Evolutionary conservation across 2,888 invertebrate species (phyloP).

Genomic region (Atethmia centrago): DNA sequence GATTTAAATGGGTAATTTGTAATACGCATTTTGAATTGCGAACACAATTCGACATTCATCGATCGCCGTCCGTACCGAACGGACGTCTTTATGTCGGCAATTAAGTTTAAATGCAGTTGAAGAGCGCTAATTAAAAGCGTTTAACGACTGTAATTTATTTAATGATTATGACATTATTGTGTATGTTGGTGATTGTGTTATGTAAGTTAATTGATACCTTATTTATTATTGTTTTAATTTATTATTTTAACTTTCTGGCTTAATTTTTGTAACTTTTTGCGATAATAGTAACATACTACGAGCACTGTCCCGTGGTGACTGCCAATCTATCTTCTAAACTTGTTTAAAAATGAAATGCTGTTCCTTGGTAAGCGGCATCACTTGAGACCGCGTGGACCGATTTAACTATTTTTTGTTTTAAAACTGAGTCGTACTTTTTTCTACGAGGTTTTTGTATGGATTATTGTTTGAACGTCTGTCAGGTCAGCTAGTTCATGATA

Average conservation of each 20-base stretch:
- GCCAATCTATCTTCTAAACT: not conserved
- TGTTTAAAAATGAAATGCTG: not conserved
- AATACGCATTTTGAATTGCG: constrained; percentile 51
- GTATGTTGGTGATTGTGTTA: constrained; percentile 23
- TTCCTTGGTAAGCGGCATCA: not conserved
- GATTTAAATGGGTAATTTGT: constrained; percentile 47
- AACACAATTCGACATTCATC: constrained; percentile 54
- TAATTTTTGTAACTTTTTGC: constrained; percentile 1
- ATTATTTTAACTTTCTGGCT: constrained; percentile 18
- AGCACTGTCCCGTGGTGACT: not conserved
- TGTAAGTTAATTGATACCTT: constrained; percentile 33
- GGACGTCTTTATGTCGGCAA: constrained; percentile 42
- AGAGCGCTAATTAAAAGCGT: constrained; percentile 44
- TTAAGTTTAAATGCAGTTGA: constrained; percentile 36
- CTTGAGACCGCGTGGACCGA: no score
- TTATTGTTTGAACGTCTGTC: not conserved
- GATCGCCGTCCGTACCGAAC: constrained; percentile 16
- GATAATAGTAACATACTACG: not conserved
- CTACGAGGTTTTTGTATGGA: no score
- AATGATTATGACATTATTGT: constrained; percentile 44
- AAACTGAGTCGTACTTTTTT: no score
- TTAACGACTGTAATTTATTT: constrained; percentile 38
- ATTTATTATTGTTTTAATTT: constrained; percentile 36
- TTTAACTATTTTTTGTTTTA: no score
- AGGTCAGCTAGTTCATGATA: not conserved